Evolutionary conservation across 2,888 invertebrate species (phyloP), one percentile per base, ranked within the genome.

Genomic region (Alcis repandata): DNA sequence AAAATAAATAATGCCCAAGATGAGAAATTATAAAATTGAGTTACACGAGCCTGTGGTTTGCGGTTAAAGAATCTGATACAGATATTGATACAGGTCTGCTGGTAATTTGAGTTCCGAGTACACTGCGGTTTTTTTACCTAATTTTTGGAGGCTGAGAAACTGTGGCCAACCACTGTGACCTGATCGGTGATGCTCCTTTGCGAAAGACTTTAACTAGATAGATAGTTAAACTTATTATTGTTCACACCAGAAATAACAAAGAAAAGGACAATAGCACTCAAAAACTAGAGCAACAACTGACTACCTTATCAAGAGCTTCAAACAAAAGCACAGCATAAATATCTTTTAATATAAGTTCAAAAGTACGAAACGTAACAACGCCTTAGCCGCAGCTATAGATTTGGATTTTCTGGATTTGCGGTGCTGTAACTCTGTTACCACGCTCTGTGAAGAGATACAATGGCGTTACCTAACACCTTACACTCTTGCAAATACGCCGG

Each of bases 401-500:
- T 27, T 27, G 6, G 27, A 27, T 6, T 2, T 27, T 27, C 6
- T 20, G 3, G 10, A 20, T 20, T 7, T 48, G 27, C 17, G 27
- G n/a, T 17, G 17, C 27, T 27, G 48, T 48, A 53, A 22, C 53
- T 32, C 2, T 13, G n/a, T 22, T 51, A 27, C 45, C 32, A 54
- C 54, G 48, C 27, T 40, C 27, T 46, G 38, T 32, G 52, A 53
- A 48, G 20, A 54, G 11, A 43, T n/a, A 61, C 62, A 62, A 62
- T 56, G 15, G 40, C 36, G 10, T 56, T 62, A 56, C 62, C 41
- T 62, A 62, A 62, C 36, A 17, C 40, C 22, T 62, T 40, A 52
- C 61, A 32, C 19, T 46, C 41, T 49, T 49, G 48, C 41, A 49
- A 22, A 22, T n/a, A 0, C 13, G 0, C 6, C 20, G 46, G 54